These are phyloP conservation scores for Abramis brama DNA, from an alignment of 2,113 vertebrate genomes.

Conservation along the genomic window DNA sequence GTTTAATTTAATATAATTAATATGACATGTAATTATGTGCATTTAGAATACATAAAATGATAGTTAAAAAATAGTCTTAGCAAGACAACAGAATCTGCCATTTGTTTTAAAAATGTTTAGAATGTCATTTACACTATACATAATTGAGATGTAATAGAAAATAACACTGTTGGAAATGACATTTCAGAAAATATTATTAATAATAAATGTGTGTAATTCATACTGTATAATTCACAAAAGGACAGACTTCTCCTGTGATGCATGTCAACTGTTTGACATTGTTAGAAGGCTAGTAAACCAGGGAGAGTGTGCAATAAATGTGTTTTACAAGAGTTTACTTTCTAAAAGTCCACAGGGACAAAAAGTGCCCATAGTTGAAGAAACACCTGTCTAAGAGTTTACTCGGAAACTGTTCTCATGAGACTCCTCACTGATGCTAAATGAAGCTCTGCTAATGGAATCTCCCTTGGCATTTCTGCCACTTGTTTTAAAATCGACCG, in stretches of 20 bases:
- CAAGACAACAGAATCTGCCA: too few relatives aligned
- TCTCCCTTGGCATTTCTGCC: constrained; percentile 74
- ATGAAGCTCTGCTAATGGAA: constrained; percentile 76
- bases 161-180: not conserved
- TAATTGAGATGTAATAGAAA: not conserved
- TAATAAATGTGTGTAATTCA: not conserved
- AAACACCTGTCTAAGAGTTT: constrained; percentile 4
- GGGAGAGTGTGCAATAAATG: not conserved
- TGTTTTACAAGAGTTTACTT: not conserved
- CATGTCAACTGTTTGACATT: not conserved
- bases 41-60: not conserved
- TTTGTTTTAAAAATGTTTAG: not conserved
- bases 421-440: constrained; percentile 72
- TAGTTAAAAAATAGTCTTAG: too few relatives aligned
- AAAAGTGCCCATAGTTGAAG: not conserved
- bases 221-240: not conserved
- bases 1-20: too few relatives aligned
- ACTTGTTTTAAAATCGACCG: constrained; percentile 67
- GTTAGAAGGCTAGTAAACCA: not conserved
- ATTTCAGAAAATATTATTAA: not conserved
- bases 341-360: not conserved
- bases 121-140: not conserved
- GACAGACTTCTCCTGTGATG: not conserved
- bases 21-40: not conserved
- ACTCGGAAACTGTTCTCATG: constrained; percentile 24